A percentile compares a stretch with the other conserved stretches of the same genome.
Conservation (phyloP, 2,888 invertebrate species). For the Kryphioiulus occultus region DNA sequence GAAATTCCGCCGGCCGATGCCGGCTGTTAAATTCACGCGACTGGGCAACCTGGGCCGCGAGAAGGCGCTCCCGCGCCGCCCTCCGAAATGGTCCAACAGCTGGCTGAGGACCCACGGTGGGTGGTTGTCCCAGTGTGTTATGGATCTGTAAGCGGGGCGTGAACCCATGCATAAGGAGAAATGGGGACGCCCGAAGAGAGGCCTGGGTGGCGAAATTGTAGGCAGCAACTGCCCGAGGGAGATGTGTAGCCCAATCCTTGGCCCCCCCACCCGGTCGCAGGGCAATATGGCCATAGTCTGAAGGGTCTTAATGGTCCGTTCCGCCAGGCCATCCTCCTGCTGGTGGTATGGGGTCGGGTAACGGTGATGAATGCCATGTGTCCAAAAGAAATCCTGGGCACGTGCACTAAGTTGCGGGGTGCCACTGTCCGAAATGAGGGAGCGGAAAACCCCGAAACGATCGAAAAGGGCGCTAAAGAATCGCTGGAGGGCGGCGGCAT, state of each 20-base stretch:
- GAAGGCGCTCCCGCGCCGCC: too few relatives aligned
- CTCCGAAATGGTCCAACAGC: too few relatives aligned
- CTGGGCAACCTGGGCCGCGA: too few relatives aligned
- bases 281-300: background rate
- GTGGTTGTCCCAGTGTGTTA: background rate
- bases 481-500: background rate
- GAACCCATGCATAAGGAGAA: background rate
- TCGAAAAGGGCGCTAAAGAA: background rate
- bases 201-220: background rate
- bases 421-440: background rate
- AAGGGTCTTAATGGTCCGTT: too few relatives aligned
- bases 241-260: background rate
- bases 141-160: background rate
- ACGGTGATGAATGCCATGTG: background rate
- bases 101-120: too few relatives aligned
- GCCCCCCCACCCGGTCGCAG: background rate
- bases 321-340: background rate
- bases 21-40: too few relatives aligned
- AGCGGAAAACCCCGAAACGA: background rate
- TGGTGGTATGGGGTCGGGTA: background rate
- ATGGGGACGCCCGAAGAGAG: background rate
- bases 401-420: background rate
- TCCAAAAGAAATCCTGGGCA: accelerated
- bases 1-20: too few relatives aligned
- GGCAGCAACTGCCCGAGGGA: background rate